Conservation (phyloP, 2,113 vertebrate genomes). For the Charina bottae region DNA sequence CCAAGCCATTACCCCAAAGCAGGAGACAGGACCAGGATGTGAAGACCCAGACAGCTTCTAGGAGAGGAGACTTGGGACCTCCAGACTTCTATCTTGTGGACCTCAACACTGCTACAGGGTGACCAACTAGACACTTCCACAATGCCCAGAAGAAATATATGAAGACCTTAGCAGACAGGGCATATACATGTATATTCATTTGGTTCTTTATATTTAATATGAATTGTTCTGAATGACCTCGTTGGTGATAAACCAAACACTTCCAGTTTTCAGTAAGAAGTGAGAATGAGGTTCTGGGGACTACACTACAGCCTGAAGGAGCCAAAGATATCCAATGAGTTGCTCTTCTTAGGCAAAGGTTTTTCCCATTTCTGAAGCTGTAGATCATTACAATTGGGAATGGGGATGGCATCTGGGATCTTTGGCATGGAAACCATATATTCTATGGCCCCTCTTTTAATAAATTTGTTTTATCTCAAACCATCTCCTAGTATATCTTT, state of each 20-base stretch:
- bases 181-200: neutral
- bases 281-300: neutral
- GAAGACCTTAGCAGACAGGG: neutral
- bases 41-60: neutral
- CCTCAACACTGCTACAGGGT: neutral
- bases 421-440: neutral
- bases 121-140: neutral
- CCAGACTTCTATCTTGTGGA: neutral
- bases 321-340: neutral
- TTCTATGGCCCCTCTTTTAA: neutral
- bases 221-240: neutral
- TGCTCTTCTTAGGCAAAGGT: neutral
- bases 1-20: neutral
- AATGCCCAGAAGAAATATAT: neutral
- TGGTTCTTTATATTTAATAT: neutral
- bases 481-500: neutral
- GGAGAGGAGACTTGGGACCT: neutral
- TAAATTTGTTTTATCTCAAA: neutral
- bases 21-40: neutral
- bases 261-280: neutral
- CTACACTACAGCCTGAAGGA: neutral
- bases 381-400: neutral
- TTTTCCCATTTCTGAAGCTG: neutral
- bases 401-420: neutral
- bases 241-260: neutral